Percentiles rank a stretch among this genome's conserved stretches.
Evolutionary conservation across 1,140 invertebrate species (phyloP).

Genomic region (Mycetomoellerius zeteki): DNA sequence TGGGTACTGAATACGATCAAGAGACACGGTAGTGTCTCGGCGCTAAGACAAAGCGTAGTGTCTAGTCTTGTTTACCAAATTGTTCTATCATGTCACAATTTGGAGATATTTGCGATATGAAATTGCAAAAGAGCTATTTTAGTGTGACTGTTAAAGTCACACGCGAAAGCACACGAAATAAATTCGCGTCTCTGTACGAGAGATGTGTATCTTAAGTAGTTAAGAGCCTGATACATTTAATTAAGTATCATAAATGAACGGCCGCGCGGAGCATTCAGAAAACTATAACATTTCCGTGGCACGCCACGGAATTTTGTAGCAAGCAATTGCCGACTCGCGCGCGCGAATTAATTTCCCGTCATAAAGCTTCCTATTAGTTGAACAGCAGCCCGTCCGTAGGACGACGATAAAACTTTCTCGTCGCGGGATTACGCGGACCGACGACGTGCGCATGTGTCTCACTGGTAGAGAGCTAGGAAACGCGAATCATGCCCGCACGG

Average conservation of each 20-base stretch:
- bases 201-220: conserved; percentile 11
- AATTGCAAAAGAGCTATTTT: too few relatives aligned
- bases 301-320: conserved; percentile 44
- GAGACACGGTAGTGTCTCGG: too few relatives aligned
- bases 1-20: too few relatives aligned
- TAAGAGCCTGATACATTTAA: conserved; percentile 65
- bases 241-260: conserved; percentile 60
- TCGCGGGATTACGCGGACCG: conserved; percentile 59
- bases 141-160: too few relatives aligned
- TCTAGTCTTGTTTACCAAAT: too few relatives aligned
- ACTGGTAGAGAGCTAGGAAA: conserved; percentile 25
- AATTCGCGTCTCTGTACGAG: not conserved
- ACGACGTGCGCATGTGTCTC: conserved; percentile 29
- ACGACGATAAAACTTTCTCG: conserved; percentile 61
- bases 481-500: not conserved
- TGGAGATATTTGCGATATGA: too few relatives aligned
- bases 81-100: too few relatives aligned
- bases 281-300: conserved; percentile 61
- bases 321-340: conserved; percentile 13
- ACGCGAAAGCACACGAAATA: conserved; percentile 20
- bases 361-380: conserved; percentile 72
- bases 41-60: too few relatives aligned
- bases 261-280: conserved; percentile 15
- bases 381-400: conserved; percentile 45
- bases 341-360: conserved; percentile 68